Evolutionary conservation across 2,888 invertebrate species (phyloP), one percentile per base, ranked within the genome.

Genomic region (Noctua janthe): DNA sequence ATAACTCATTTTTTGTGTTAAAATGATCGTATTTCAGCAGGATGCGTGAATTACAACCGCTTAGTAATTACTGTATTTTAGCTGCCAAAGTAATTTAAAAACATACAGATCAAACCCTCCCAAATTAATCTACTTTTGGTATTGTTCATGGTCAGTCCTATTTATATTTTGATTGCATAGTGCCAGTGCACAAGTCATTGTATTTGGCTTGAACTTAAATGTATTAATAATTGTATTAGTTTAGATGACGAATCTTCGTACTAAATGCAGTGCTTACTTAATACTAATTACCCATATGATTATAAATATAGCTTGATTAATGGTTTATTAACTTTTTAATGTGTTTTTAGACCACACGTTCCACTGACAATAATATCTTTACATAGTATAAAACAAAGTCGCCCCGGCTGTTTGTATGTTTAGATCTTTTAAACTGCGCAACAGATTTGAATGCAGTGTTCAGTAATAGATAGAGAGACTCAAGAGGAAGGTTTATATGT

Each of bases 301-400:
- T 71, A 13, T 66, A 35, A 66, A 77, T 84, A 71, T 77, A 82
- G 59, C 17, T 17, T 59, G 29, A 70, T 17, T 76, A 85, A 85
- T 81, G 10, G 66, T 49, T 67, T 66, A 79, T 84, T 73, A 71
- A 15, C 13, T 51, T 74, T 67, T 66, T 43, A 71, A 81, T 83
- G 35, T n/a, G n/a, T n/a, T 67, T 59, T 47, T 29, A 15, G 76
- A 64, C 29, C 43, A 20, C 29, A 54, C 39, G 35, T 29, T 1
- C 8, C 0, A 43, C 11, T 29, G 54, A 4, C 3, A 17, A 7
- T 8, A 17, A 17, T 4, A 56, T 39, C 5, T 39, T 39, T 39
- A 39, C 39, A 39, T 39, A 39, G 39, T 39, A 39, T 39, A 39
- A 39, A 39, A 39, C 39, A 39, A 39, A 39, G 39, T 39, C 39